Evolutionary conservation across 2,797 vertebrate genomes (phyloP), one percentile per base, ranked within the genome.

Genomic region (Echeneis naucrates): DNA sequence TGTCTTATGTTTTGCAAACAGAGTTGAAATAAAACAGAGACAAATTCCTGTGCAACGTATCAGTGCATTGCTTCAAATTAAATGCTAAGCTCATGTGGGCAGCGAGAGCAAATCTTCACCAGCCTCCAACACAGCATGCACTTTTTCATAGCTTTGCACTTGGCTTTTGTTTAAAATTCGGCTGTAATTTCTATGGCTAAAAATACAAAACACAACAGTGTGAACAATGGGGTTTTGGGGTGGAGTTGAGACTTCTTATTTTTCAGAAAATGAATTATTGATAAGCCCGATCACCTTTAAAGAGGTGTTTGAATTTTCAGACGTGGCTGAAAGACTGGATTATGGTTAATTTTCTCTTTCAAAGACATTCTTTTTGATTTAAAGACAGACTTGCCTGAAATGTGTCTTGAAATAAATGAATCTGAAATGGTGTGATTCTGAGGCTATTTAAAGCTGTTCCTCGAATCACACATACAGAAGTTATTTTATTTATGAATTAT

Each of bases 1-100:
- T 8, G 30, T 66, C 58, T 33, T 17, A 21, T 72, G 19, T 47
- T 8, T 11, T 37, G 14, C 4, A 66, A 68, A 52, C 12, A 0
- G 4, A 40, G 14, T 11, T 30, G 6, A 10, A 21, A 14, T 32
- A 35, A 47, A 54, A 52, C n/a, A n/a, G n/a, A n/a, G n/a, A 44
- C 5, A 30, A 61, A 48, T 51, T 63, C 38, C 5, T 61, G 53
- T 35, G 44, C 69, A 77, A 35, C 56, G 60, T 44, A 65, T 37
- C 13, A 19, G 7, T 51, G 45, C 17, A 45, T 44, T 45, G 44
- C 55, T 51, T 68, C 24, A 55, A 35, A 24, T 17, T 69, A 24
- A 38, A 4, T 37, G 11, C 35, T 12, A 11, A 42, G 17, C 40
- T 16, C 16, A 42, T 42, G 23, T 50, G 17, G 38, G 37, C 17